Base-by-base conservation (phyloP, 2,797 vertebrate genomes). In the Siniperca obscura region DNA sequence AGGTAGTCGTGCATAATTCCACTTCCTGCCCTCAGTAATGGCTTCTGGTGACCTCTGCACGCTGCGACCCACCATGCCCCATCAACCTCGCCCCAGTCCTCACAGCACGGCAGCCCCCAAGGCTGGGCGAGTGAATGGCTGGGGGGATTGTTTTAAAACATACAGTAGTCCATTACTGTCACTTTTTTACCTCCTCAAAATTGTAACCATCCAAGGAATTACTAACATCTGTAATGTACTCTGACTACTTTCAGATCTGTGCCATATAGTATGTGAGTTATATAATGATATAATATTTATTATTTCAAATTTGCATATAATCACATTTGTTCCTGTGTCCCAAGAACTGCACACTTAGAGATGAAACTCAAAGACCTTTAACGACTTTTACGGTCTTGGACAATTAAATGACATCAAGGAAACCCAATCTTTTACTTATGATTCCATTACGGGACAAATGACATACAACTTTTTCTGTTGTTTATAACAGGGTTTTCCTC, bases 1-100 rank as follows among this genome's bases (percentile, higher is more conserved):
- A 93, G 91, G 93, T 93, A 91, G 84, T 76, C 48, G 76, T 80
- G 84, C 83, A 82, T 86, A 90, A 92, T 92, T 92, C 84, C 88
- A 87, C 92, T 94, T 94, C 92, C 92, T 91, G 85, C 78, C 67
- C 52, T 46, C 25, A 16, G 79, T 91, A 87, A 91, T 84, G 76
- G 79, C 84, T 90, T 80, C 85, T 79, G 78, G 79, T 86, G 91
- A 90, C 87, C 85, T 80, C 80, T 80, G 56, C 77, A 62, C 8
- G 65, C 53, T 13, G 69, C 7, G 38, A 81, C 87, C 87, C 77
- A 76, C 83, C 82, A 79, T 46, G 82, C 76, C 64, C 81, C 87
- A 84, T 83, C 84, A 81, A 83, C 76, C 84, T 83, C 81, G 38
- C 38, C 62, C 12, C 30, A 0, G 76, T 57, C 84, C 83, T 78